Percentiles rank a stretch among this genome's conserved stretches.
phyloP scores from a whole-genome alignment of 2,888 invertebrate genomes.

The Lomographa bimaculata region DNA sequence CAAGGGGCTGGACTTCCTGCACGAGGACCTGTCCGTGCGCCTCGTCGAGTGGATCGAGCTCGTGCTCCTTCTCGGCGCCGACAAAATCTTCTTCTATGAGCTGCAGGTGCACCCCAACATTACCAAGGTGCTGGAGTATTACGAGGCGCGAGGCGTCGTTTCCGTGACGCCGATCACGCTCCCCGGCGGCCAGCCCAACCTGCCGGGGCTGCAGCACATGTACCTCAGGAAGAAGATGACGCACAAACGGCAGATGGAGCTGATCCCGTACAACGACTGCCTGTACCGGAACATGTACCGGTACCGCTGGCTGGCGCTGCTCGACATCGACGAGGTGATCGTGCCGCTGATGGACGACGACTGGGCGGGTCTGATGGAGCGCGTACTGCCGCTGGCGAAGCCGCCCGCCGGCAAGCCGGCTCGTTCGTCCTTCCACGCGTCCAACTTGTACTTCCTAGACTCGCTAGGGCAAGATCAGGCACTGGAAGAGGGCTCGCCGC shows the following conservation, averaged over 20 bases:
- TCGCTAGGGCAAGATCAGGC: slow-evolving; percentile 92
- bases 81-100: slow-evolving; percentile 96
- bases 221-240: slow-evolving; percentile 95
- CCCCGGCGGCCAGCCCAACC: slow-evolving; percentile 95
- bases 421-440: slow-evolving; percentile 93
- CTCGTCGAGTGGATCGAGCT: slow-evolving; percentile 98
- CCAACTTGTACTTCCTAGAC: slow-evolving; percentile 97
- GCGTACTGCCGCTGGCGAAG: slow-evolving; percentile 86
- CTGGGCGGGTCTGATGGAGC: slow-evolving; percentile 92
- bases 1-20: slow-evolving; percentile 95
- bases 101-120: slow-evolving; percentile 96
- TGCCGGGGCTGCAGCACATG: slow-evolving; percentile 93
- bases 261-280: slow-evolving; percentile 98
- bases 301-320: slow-evolving; percentile 94
- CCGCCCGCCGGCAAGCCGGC: slow-evolving; percentile 74
- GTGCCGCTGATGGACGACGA: slow-evolving; percentile 90
- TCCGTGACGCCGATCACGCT: slow-evolving; percentile 92
- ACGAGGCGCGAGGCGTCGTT: slow-evolving; percentile 86
- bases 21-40: slow-evolving; percentile 94
- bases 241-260: slow-evolving; percentile 96
- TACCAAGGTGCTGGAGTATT: slow-evolving; percentile 89
- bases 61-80: slow-evolving; percentile 92
- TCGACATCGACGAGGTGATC: slow-evolving; percentile 97
- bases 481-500: slow-evolving; percentile 90
- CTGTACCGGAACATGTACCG: slow-evolving; percentile 95